Base-by-base conservation (phyloP, 1,140 invertebrate species). In the Diachasma alloeum region DNA sequence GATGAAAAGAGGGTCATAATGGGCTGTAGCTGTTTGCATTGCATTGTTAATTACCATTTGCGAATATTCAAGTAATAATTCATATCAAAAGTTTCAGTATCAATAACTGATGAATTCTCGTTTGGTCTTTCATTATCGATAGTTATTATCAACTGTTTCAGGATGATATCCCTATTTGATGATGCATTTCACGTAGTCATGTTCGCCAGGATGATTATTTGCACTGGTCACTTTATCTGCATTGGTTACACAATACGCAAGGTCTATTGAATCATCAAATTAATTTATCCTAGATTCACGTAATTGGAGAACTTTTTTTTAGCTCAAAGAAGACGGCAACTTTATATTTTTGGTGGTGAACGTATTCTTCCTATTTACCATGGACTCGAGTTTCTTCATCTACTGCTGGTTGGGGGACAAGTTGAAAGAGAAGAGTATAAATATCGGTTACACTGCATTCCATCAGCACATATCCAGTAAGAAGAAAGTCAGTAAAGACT, bases 21-120 rank as follows among this genome's bases (percentile, higher is more conserved):
- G 15, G 39, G 19, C 5, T 74, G 72, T 19, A 42, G 31, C n/a
- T 75, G 74, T 39, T 36, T 75, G 11, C 39, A 69, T 6, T 75
- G 74, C 46, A 75, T 75, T 26, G 44, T 75, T 26, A 19, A 69
- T 48, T 8, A 75, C 24, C 74, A 75, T 56, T 44, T 69, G 17
- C 48, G 9, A 15, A 53, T 53, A 53, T 53, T 53, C 48, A 53
- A 53, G 48, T 53, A 53, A 53, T 53, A 19, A 53, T 19, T 9
- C 17, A 19, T 9, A 19, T n/a, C 15, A 53, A 15, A 17, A n/a
- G 15, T 53, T 19, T 19, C n/a, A 9, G 1, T 53, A 53, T 53
- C 17, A 19, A 9, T 19, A n/a, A 15, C 17, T 19, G 5, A 17
- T 53, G n/a, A 53, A 53, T 53, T 31, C 31, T 3, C 31, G 31